Evolutionary conservation across 2,888 invertebrate genomes (phyloP).

Genomic region (Diarsia brunnea): DNA sequence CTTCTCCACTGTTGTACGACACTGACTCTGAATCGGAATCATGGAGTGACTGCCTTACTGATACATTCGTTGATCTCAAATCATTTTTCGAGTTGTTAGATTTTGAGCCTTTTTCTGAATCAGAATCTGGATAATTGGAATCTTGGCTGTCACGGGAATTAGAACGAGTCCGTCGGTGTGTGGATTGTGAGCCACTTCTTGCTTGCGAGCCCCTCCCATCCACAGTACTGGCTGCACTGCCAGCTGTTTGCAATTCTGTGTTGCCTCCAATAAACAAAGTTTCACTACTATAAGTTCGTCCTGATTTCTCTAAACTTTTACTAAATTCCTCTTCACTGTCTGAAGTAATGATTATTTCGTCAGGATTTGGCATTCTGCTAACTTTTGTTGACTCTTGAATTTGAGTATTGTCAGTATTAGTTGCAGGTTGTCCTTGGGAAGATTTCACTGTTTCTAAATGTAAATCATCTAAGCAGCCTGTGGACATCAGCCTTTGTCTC

Average conservation of each 20-base stretch:
- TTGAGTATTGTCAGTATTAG: conserved; percentile 22
- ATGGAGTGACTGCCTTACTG: conserved; percentile 70
- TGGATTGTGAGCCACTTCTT: conserved; percentile 77
- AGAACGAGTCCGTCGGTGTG: conserved; percentile 76
- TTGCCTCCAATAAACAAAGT: conserved; percentile 79
- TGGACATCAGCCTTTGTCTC: conserved; percentile 82
- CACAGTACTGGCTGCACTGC: conserved; percentile 73
- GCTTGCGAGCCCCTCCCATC: conserved; percentile 74
- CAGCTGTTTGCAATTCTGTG: conserved; percentile 66
- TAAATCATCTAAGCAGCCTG: conserved; percentile 85
- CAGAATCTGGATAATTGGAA: conserved; percentile 82
- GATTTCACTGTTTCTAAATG: conserved; percentile 73
- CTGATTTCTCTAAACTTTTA: conserved; percentile 61
- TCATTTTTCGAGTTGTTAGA: conserved; percentile 61
- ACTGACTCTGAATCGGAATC: conserved; percentile 84
- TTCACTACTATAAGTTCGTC: conserved; percentile 82
- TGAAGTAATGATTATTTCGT: conserved; percentile 82
- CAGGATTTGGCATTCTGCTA: conserved; percentile 81
- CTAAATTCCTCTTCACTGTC: conserved; percentile 81
- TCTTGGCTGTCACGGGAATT: conserved; percentile 82
- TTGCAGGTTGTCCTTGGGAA: conserved; percentile 3
- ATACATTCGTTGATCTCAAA: conserved; percentile 55
- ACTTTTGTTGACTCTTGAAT: conserved; percentile 59
- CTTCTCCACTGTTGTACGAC: conserved; percentile 85
- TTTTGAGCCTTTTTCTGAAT: conserved; percentile 75